Evolutionary conservation across 2,113 vertebrate species (phyloP).

Genomic region (Aythya baeri): DNA sequence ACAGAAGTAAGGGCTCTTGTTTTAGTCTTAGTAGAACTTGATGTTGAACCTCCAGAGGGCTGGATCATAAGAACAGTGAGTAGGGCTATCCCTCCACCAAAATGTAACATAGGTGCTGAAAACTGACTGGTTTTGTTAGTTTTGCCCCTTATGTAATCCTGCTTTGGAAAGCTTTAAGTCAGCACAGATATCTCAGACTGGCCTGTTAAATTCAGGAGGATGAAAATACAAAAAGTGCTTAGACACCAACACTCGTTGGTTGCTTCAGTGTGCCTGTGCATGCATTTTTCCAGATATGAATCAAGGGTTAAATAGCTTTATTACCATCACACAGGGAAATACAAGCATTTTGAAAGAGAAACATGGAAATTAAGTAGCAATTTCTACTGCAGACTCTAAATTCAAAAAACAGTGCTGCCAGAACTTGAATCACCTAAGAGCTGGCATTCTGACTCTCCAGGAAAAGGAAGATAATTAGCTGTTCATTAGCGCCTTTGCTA

Average conservation of each 20-base stretch:
- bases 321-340: background rate
- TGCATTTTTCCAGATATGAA: background rate
- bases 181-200: background rate
- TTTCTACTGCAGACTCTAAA: background rate
- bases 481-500: background rate
- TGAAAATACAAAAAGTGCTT: background rate
- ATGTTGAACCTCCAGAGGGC: background rate
- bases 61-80: background rate
- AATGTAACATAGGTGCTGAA: background rate
- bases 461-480: background rate
- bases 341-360: background rate
- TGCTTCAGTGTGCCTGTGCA: background rate
- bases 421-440: background rate
- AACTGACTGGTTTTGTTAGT: background rate
- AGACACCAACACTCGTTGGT: background rate
- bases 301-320: background rate
- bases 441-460: background rate
- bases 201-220: background rate
- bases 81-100: background rate
- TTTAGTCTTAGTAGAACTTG: background rate
- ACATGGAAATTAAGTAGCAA: background rate
- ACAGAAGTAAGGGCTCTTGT: background rate
- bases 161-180: background rate
- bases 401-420: background rate
- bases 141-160: background rate